Conservation (phyloP, 1,140 invertebrate species). For the Drosophila ercepeae region DNA sequence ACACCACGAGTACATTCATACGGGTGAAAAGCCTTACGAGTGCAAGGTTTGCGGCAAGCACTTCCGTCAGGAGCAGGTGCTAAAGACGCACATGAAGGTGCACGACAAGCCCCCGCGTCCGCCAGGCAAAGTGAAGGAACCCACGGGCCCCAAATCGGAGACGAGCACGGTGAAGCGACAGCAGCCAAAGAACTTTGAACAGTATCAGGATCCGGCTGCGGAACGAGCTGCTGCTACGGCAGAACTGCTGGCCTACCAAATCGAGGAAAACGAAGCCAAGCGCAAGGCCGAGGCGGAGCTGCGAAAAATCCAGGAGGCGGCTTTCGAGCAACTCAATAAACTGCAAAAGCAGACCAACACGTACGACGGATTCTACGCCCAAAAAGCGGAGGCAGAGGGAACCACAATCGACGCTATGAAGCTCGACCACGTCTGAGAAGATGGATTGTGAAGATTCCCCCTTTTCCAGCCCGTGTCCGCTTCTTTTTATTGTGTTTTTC, state of each 20-base stretch:
- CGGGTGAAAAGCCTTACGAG: conserved; percentile 84
- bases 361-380: conserved; percentile 67
- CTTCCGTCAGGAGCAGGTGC: conserved; percentile 75
- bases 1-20: conserved; percentile 81
- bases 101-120: conserved; percentile 68
- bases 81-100: conserved; percentile 78
- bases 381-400: conserved; percentile 61
- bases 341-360: conserved; percentile 65
- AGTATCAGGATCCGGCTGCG: conserved; percentile 69
- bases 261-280: conserved; percentile 71
- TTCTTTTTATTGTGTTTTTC: conserved; percentile 35
- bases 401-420: conserved; percentile 46
- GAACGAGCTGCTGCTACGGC: conserved; percentile 68
- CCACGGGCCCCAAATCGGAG: conserved; percentile 52
- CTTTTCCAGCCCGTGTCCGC: conserved; percentile 3
- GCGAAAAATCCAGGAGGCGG: conserved; percentile 71
- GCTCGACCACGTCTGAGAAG: conserved; percentile 62
- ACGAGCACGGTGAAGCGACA: conserved; percentile 48
- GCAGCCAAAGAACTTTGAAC: conserved; percentile 68
- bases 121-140: conserved; percentile 52
- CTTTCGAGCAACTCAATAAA: conserved; percentile 70
- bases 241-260: conserved; percentile 65
- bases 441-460: conserved; percentile 12
- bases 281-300: conserved; percentile 72
- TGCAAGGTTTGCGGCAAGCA: conserved; percentile 75